Evolutionary conservation across 2,113 vertebrate genomes (phyloP).

Genomic region (Glareola pratincola): DNA sequence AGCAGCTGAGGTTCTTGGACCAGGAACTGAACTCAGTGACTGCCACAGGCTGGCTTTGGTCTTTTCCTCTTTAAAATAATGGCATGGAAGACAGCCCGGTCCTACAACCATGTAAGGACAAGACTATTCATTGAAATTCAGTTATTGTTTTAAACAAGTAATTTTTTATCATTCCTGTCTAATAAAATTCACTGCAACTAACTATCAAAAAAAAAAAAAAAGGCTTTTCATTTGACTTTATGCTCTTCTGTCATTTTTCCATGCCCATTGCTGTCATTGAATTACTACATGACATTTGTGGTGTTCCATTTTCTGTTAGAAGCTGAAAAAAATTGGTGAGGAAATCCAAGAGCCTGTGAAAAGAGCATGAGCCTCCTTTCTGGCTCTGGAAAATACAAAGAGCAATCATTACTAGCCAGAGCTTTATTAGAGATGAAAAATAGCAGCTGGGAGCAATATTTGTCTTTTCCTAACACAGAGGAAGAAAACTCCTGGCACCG

Average conservation of each 20-base stretch:
- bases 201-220: neutral
- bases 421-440: conserved; percentile 7
- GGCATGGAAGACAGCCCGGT: neutral
- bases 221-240: neutral
- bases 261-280: neutral
- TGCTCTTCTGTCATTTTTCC: neutral
- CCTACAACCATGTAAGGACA: neutral
- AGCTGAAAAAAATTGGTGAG: neutral
- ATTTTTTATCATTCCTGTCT: neutral
- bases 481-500: neutral
- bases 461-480: neutral
- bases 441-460: neutral
- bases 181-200: neutral
- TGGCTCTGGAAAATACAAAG: neutral
- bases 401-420: neutral
- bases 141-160: neutral
- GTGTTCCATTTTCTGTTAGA: neutral
- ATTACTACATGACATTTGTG: neutral
- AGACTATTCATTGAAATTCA: neutral
- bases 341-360: conserved; percentile 11
- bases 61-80: neutral
- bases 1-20: neutral
- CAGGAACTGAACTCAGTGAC: neutral
- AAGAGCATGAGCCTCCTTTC: neutral
- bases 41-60: neutral